Evolutionary conservation across 2,797 vertebrate species (phyloP).

Genomic region (Xenopus petersii): DNA sequence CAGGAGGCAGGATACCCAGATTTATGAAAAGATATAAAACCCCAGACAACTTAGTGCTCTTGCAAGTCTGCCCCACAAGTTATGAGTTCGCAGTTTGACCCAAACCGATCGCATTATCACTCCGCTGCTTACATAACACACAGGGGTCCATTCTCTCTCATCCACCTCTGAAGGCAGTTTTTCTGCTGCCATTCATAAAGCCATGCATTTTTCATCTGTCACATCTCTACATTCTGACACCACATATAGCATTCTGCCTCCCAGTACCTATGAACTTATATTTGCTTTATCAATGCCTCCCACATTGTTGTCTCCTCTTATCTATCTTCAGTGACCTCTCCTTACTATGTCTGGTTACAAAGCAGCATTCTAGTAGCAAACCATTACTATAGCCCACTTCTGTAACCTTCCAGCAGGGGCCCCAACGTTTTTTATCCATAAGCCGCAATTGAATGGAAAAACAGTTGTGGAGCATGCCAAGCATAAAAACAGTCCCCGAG

Average conservation of each 20-base stretch:
- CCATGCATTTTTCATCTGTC: neutral
- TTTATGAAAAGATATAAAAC: conserved; percentile 63
- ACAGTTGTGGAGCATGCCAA: too few species aligned
- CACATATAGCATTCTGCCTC: neutral
- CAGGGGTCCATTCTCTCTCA: neutral
- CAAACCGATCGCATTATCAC: conserved; percentile 55
- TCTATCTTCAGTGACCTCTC: neutral
- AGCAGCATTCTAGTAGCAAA: too few species aligned
- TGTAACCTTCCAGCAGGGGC: too few species aligned
- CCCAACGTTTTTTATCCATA: too few species aligned
- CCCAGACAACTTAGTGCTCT: conserved; percentile 50
- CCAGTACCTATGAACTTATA: neutral
- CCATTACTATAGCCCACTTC: too few species aligned
- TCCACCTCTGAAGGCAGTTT: neutral
- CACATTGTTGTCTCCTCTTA: neutral
- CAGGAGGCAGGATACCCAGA: conserved; percentile 47
- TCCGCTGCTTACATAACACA: conserved; percentile 16
- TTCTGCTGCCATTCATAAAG: neutral
- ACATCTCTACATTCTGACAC: neutral
- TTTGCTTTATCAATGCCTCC: conserved; percentile 8
- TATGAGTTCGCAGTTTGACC: conserved; percentile 65
- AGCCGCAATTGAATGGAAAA: too few species aligned
- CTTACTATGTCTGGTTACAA: neutral
- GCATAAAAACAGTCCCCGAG: too few species aligned
- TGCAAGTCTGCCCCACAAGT: conserved; percentile 61